Percentiles rank a stretch among this genome's conserved stretches.
These are phyloP conservation scores for Microplitis demolitor DNA, from an alignment of 1,140 invertebrate genomes.

Conservation along the genomic window DNA sequence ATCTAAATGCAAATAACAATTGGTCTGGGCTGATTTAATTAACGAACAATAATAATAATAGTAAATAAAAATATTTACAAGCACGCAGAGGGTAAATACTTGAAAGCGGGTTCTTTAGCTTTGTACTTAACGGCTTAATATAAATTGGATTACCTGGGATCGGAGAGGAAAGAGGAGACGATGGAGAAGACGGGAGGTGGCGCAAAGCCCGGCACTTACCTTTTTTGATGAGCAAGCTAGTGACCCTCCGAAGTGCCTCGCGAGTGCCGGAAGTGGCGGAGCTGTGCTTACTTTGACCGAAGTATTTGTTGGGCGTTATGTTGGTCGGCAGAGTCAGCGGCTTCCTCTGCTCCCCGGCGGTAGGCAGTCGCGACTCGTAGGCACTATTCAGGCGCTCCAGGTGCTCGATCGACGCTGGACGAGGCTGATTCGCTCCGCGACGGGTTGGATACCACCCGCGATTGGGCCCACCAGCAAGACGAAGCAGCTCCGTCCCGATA, in stretches of 20 bases:
- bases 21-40: too few relatives aligned
- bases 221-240: constrained; percentile 85
- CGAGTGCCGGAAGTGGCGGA: constrained; percentile 69
- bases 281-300: constrained; percentile 72
- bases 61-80: too few relatives aligned
- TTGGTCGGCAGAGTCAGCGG: constrained; percentile 82
- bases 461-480: constrained; percentile 77
- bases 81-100: too few relatives aligned
- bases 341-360: constrained; percentile 67
- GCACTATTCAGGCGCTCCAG: constrained; percentile 71
- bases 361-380: constrained; percentile 60
- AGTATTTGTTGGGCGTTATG: constrained; percentile 80
- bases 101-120: too few relatives aligned
- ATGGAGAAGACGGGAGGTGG: neutral
- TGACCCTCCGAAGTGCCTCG: constrained; percentile 81
- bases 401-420: constrained; percentile 82
- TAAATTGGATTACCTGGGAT: constrained; percentile 11
- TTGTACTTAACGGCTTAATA: neutral
- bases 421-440: constrained; percentile 57
- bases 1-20: too few relatives aligned
- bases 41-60: too few relatives aligned
- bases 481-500: constrained; percentile 75
- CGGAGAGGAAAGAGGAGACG: neutral
- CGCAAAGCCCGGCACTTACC: constrained; percentile 64
- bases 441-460: constrained; percentile 81